A percentile compares a stretch with the other conserved stretches of the same genome.
Conservation (phyloP, 2,888 invertebrate species). For the Idaea aversata region DNA sequence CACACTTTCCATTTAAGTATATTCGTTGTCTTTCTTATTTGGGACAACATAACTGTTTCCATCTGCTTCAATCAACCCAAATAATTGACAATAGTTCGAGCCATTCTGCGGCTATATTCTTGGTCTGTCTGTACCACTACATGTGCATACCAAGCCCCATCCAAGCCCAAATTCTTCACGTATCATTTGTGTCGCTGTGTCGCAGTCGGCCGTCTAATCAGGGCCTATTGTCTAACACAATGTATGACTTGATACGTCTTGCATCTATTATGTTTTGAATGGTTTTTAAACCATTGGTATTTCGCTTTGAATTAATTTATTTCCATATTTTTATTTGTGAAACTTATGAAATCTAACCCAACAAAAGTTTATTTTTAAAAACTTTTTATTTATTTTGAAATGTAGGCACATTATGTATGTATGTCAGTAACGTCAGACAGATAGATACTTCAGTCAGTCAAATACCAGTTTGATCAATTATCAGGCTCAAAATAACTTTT, state of each 20-base stretch:
- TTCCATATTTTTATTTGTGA: neutral
- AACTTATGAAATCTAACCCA: neutral
- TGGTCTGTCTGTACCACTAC: neutral
- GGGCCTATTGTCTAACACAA: neutral
- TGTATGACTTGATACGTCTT: neutral
- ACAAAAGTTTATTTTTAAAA: neutral
- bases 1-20: neutral
- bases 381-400: too few species aligned
- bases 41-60: slow-evolving; percentile 1
- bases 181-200: neutral
- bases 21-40: neutral
- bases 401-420: too few species aligned
- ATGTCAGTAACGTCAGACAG: too few species aligned
- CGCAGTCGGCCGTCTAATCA: neutral
- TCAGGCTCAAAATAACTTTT: too few species aligned
- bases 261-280: neutral
- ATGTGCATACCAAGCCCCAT: neutral
- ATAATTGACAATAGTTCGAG: neutral
- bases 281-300: neutral
- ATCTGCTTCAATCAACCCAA: neutral
- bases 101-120: neutral
- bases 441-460: too few species aligned
- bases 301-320: neutral
- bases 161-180: slow-evolving; percentile 1
- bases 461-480: too few species aligned